Percentiles rank a stretch among this genome's conserved stretches.
Conservation (phyloP, 1,140 invertebrate genomes). For the Apis cerana region DNA sequence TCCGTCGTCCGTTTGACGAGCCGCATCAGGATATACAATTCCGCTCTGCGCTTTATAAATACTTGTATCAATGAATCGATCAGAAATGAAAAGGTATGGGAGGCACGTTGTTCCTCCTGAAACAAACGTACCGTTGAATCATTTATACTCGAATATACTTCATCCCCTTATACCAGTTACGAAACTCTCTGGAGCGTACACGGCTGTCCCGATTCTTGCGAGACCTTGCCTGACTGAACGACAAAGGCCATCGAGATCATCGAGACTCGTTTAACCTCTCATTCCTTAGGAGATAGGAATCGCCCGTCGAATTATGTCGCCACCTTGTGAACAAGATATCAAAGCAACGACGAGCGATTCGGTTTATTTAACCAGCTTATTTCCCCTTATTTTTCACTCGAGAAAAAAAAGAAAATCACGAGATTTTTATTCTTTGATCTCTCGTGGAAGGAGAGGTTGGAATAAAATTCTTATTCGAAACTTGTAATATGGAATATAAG, state of each 20-base stretch:
- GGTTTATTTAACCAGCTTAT: too few relatives aligned
- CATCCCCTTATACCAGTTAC: constrained; percentile 40
- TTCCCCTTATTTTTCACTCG: too few relatives aligned
- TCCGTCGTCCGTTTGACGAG: constrained; percentile 29
- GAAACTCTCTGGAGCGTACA: constrained; percentile 25
- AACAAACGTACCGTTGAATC: constrained; percentile 45
- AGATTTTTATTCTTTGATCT: too few relatives aligned
- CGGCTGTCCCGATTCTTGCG: constrained; percentile 2
- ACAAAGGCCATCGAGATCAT: not conserved
- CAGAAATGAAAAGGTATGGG: constrained; percentile 10
- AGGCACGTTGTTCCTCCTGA: constrained; percentile 1
- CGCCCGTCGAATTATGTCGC: not conserved
- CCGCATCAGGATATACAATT: not conserved
- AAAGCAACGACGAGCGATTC: too few relatives aligned
- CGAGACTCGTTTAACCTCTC: not conserved
- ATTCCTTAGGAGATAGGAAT: not conserved
- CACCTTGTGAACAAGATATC: not conserved
- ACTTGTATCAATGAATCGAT: constrained; percentile 18
- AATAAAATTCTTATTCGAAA: too few relatives aligned
- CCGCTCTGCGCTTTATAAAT: not conserved
- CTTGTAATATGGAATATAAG: too few relatives aligned
- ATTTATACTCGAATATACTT: constrained; percentile 18
- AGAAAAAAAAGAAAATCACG: not conserved
- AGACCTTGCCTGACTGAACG: not conserved
- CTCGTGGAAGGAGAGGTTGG: too few relatives aligned